Evolutionary conservation across 1,140 invertebrate genomes (phyloP), one percentile per base, ranked within the genome.

Genomic region (Lethrus apterus): DNA sequence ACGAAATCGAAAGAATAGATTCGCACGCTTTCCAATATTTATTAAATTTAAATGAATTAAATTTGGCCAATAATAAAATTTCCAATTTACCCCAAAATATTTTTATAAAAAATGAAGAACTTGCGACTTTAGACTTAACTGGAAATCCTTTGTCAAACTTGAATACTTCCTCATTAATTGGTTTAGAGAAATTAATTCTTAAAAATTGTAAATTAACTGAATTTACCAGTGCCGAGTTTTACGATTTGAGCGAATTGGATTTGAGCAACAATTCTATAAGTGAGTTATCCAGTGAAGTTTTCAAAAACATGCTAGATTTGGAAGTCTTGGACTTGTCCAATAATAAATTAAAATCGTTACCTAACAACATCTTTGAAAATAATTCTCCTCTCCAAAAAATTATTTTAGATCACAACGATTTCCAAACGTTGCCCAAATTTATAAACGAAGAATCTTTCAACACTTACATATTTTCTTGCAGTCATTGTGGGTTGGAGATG

Each of bases 61-160:
- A 52, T 46, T 45, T 67, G 13, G 50, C 60, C 2, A 50, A 58
- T 32, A 66, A 66, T 35, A 57, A 63, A 33, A 57, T 66, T n/a
- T 47, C 47, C 7, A 40, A 51, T 20, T 24, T 66, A 9, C 50
- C 51, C 8, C 43, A 46, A 5, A 52, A 54, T 35, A 7, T 60
- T n/a, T 60, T 60, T 30, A 34, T 46, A 5, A 54, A 57, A 38
- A 65, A 59, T 44, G 33, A 33, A 29, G 50, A 56, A 29, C 36
- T 62, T 5, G 47, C 45, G 15, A 52, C 52, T 24, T 40, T 66
- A 14, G 44, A 60, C 44, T 35, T 66, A 10, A 55, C 55, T 35
- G 40, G 58, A 30, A 66, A 66, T 48, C 62, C 62, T 4, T 35
- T 66, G 15, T 47, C 48, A 33, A 38, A 30, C 4, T 57, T 64